These are phyloP conservation scores for Sebastes taczanowskii DNA, from an alignment of 2,797 vertebrate genomes.

Conservation along the genomic window DNA sequence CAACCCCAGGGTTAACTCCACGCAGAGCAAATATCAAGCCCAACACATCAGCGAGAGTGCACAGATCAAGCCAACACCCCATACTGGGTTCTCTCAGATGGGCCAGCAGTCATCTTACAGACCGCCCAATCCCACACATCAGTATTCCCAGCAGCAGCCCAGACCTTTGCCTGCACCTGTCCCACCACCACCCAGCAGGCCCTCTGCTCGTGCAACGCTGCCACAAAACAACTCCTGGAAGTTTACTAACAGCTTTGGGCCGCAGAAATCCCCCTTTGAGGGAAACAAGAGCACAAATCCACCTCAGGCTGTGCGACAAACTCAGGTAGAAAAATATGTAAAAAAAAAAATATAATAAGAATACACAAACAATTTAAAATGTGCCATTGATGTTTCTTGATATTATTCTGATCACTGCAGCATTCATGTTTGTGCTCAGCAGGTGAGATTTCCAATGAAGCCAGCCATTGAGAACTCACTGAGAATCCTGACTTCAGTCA, in stretches of 20 bases:
- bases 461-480: conserved; percentile 83
- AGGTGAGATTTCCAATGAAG: conserved; percentile 68
- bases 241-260: conserved; percentile 66
- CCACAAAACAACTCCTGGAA: conserved; percentile 68
- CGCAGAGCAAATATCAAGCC: conserved; percentile 46
- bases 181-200: conserved; percentile 23
- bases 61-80: conserved; percentile 44
- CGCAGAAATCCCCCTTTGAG: conserved; percentile 6
- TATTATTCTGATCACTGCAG: not conserved
- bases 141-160: conserved; percentile 44
- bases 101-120: conserved; percentile 56
- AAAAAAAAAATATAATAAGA: not conserved
- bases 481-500: conserved; percentile 89
- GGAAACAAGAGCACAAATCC: conserved; percentile 28
- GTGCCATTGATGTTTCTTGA: not conserved
- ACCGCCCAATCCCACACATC: conserved; percentile 29
- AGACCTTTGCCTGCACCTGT: conserved; percentile 31
- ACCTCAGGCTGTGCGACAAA: not conserved
- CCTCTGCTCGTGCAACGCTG: conserved; percentile 25
- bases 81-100: conserved; percentile 45
- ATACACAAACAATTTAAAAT: not conserved
- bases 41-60: conserved; percentile 15
- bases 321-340: conserved; percentile 40
- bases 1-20: conserved; percentile 24
- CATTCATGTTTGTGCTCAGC: conserved; percentile 25